Evolutionary conservation across 2,797 vertebrate species (phyloP), one percentile per base, ranked within the genome.

Genomic region (Gambusia yucatana): DNA sequence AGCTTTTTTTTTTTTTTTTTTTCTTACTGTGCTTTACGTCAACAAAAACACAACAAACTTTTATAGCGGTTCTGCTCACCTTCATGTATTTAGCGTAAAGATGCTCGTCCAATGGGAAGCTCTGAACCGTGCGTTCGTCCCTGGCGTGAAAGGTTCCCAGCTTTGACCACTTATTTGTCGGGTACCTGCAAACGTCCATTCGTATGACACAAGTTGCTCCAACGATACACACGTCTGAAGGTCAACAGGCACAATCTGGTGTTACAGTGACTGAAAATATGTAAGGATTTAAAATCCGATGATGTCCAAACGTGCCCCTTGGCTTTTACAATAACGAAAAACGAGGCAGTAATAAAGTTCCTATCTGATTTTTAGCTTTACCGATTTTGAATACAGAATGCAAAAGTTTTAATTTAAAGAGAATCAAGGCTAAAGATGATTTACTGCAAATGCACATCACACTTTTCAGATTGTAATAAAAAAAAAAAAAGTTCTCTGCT

Each of bases 31-130:
- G 25, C 55, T 43, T 22, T 46, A 59, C 33, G 70, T 41, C 16
- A 65, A 3, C 9, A 67, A 0, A 67, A 77, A 82, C 11, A 73
- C 33, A 43, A 59, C 48, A 0, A 0, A 55, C 5, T 0, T 36
- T 20, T 25, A 33, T 6, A 14, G 28, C n/a, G 16, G 9, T 81
- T 33, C 36, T 80, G 44, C 83, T 95, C 95, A 99, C 98, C 97
- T 99, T 99, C 72, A 99, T 97, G 67, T 98, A 99, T 98, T 99
- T 99, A 76, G 98, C 98, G 87, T 98, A 99, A 93, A 98, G 96
- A 92, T 99, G 98, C 75, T 99, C 98, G 83, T 99, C 98, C 85
- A 99, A 90, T 50, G 98, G 98, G 92, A 99, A 99, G 86, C 97
- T 99, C 94, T 99, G 98, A 50, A 99, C 96, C 44, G 96, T 98